Conservation (phyloP, 2,113 vertebrate species). For the Phalacrocorax pelagicus region DNA sequence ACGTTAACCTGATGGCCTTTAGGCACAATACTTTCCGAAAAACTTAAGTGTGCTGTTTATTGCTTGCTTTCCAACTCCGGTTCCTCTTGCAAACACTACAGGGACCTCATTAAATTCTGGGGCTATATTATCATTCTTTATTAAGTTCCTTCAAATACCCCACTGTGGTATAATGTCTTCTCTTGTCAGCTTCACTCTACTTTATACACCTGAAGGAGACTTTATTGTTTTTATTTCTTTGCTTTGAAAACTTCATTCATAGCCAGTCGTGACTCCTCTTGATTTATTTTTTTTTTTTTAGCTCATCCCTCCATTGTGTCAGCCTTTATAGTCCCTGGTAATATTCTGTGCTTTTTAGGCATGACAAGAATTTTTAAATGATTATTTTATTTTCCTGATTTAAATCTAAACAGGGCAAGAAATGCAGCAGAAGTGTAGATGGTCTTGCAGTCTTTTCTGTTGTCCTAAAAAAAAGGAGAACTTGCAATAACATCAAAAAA, state of each 20-base stretch:
- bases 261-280: neutral
- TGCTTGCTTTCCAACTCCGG: neutral
- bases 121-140: constrained; percentile 23
- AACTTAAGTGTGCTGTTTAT: constrained; percentile 2
- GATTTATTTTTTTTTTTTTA: neutral
- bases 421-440: neutral
- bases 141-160: constrained; percentile 45
- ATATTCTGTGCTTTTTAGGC: neutral
- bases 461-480: neutral
- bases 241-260: constrained; percentile 22
- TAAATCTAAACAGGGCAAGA: neutral
- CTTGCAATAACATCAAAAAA: neutral
- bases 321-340: neutral
- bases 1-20: constrained; percentile 34
- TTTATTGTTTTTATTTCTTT: constrained; percentile 35
- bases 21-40: constrained; percentile 30
- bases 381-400: constrained; percentile 22
- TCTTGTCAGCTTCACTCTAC: constrained; percentile 19
- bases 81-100: constrained; percentile 29
- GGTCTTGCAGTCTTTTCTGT: neutral
- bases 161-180: neutral
- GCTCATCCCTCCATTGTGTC: neutral
- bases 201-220: constrained; percentile 16
- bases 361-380: neutral
- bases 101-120: constrained; percentile 49